Base-by-base conservation (phyloP, 2,797 vertebrate species). In the Enteromius fasciolatus region DNA sequence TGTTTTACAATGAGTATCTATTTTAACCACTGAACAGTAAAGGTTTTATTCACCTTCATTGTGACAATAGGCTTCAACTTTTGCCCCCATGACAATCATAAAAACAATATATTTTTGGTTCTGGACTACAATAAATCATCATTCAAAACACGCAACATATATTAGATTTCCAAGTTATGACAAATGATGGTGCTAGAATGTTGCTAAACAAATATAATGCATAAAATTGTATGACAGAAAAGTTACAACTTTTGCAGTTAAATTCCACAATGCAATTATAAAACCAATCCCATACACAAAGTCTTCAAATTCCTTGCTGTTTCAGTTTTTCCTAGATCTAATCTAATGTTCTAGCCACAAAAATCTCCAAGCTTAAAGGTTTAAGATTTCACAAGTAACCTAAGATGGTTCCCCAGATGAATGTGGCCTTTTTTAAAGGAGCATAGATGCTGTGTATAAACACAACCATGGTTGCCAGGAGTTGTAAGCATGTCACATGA, bases 401-500 rank as follows among this genome's bases (percentile, higher is more conserved):
- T 61, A 23, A 72, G 25, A 80, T 17, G 25, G 18, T 28, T n/a
- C 3, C 8, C 36, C 14, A 33, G 10, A 31, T 64, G 48, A 77
- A 14, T 18, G 20, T 46, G 17, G 41, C 41, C 46, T 46, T 61
- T 59, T 84, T n/a, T 64, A 74, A 46, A 69, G 2, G 36, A 18
- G 48, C 6, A 1, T 23, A 46, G 23, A 46, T 36, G 66, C 63
- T 91, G 82, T 85, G 12, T 85, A 88, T 91, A 90, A 92, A 92
- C 91, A 91, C 83, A 90, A 89, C 85, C 89, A 90, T 31, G 83
- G 89, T 89, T 92, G 91, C 90, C 90, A 91, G 88, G 89, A 90
- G 88, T 90, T 92, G 90, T 88, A 91, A 91, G 88, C 25, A 36
- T 88, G 89, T 89, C 89, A 89, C 90, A 91, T 90, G 91, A 89